Evolutionary conservation across 1,140 invertebrate species (phyloP).

Genomic region (Brevipalpus yothersi): DNA sequence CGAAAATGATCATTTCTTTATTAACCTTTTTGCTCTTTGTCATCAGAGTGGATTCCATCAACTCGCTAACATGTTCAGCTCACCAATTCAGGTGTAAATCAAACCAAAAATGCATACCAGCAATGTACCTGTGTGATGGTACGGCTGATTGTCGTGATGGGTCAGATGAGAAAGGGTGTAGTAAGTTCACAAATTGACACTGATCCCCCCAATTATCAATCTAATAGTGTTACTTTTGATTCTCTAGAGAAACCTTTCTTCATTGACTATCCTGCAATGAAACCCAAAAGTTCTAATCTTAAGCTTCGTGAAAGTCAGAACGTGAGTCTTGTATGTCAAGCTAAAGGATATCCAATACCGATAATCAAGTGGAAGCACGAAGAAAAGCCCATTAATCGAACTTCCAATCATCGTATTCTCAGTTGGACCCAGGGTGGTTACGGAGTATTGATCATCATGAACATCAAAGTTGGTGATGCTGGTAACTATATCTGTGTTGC

Average conservation of each 20-base stretch:
- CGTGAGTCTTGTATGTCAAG: slow-evolving; percentile 54
- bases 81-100: neutral
- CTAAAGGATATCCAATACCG: slow-evolving; percentile 64
- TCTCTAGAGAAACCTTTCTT: neutral
- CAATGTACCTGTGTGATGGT: slow-evolving; percentile 47
- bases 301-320: slow-evolving; percentile 33
- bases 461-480: neutral
- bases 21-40: no score
- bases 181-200: slow-evolving; percentile 5
- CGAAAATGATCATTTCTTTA: no score
- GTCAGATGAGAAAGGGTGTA: slow-evolving; percentile 27
- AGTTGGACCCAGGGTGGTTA: neutral
- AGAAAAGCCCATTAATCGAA: slow-evolving; percentile 29
- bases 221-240: neutral
- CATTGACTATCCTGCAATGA: neutral
- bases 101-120: neutral
- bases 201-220: neutral
- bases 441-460: neutral
- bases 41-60: no score
- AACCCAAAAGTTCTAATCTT: neutral
- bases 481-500: neutral
- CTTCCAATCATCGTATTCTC: neutral
- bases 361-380: slow-evolving; percentile 81
- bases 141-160: slow-evolving; percentile 50
- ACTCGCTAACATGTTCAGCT: neutral